Evolutionary conservation across 30 jellyfish, hydroid and myxozoan genomes (phyloP), one percentile per base, ranked within the genome.

Genomic region (Turritopsis rubra): DNA sequence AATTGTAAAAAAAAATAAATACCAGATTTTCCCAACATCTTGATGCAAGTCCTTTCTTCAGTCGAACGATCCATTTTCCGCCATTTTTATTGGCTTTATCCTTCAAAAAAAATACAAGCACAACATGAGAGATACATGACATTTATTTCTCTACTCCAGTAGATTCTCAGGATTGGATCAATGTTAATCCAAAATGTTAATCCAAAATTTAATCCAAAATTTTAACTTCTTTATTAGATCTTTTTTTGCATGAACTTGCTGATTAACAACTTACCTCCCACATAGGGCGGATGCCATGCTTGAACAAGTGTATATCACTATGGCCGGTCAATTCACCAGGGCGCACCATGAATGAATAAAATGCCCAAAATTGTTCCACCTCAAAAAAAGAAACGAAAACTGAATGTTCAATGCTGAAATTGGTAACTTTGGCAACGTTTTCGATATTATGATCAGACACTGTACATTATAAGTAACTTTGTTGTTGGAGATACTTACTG

Each of bases 301-400:
- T 93, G 84, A 93, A 93, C 22, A 93, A 79, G 74, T 93, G 99
- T 74, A 93, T 88, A 81, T 88, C 96, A 88, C 99, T 87, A 87
- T 93, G 96, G 7, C 96, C 97, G 7, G 99, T 94, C 52, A 93
- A 73, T 71, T 93, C 99, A 16, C 99, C 97, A 8, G 99, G 99
- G n/a, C 96, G 86, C 1, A 85, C 99, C 96, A 93, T 87, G 88
- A 85, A 86, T 5, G 96, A 82, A 79, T 93, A 93, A 77, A 65
- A 87, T 24, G 96, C 87, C 99, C 99, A 93, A 73, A 93, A 93
- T 79, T 93, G 97, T 52, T 93, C 99, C 65, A 89, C 98, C 98
- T 92, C 75, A 8, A 84, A 86, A 28, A 1, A 19, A 23, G 65
- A 80, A 18, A 73, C 9, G 21, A 7, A 79, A 5, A 53, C 29